phyloP scores from a whole-genome alignment of 2,113 vertebrate species.

The Myiozetetes cayanensis region DNA sequence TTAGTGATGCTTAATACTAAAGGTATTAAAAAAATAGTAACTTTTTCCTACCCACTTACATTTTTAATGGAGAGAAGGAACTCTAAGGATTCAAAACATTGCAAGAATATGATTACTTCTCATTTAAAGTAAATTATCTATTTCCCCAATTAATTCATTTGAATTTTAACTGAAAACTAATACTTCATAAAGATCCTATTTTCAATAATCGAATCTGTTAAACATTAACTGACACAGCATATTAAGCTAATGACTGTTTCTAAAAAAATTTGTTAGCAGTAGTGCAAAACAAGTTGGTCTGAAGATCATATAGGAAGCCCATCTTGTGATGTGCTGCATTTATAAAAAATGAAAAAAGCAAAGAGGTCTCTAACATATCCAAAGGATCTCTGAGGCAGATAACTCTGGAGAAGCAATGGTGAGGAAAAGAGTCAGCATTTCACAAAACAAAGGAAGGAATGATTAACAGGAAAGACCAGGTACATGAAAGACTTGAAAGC shows the following conservation, averaged over 20 bases:
- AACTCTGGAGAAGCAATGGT: neutral
- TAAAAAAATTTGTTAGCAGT: neutral
- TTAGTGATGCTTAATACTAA: neutral
- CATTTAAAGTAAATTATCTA: neutral
- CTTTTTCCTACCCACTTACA: neutral
- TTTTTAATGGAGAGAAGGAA: neutral
- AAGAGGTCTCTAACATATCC: neutral
- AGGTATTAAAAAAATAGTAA: neutral
- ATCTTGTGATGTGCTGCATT: neutral
- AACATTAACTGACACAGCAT: neutral
- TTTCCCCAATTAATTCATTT: neutral
- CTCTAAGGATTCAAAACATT: neutral
- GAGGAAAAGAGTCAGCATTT: constrained; percentile 1
- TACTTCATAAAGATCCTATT: neutral
- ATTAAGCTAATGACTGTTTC: neutral
- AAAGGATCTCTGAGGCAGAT: neutral
- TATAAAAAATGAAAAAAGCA: neutral
- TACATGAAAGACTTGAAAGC: neutral
- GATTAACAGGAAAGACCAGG: neutral
- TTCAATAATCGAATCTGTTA: neutral
- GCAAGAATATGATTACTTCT: neutral
- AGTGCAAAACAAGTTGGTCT: neutral
- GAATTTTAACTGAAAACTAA: neutral
- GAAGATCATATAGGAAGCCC: neutral
- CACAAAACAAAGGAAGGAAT: constrained; percentile 18